Conservation (phyloP, 1,140 invertebrate genomes). For the Drosophila ogumai region DNA sequence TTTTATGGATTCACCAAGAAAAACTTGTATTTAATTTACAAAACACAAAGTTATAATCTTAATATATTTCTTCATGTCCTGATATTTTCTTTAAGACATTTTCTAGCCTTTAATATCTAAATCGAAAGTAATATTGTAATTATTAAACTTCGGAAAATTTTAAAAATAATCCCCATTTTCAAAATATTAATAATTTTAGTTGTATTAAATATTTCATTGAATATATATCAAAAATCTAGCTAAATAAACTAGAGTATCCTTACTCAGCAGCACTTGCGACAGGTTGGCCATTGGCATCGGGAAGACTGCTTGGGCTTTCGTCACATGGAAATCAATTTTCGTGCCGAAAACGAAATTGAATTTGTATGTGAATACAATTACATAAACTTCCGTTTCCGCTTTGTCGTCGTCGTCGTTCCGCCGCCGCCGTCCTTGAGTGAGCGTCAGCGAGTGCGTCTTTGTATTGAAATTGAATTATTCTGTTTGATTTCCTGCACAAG, state of each 20-base stretch:
- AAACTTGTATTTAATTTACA: no score
- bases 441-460: slow-evolving; percentile 60
- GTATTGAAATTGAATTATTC: slow-evolving; percentile 83
- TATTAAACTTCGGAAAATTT: no score
- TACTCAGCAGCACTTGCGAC: slow-evolving; percentile 3
- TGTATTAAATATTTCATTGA: no score
- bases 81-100: no score
- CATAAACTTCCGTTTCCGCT: slow-evolving; percentile 78
- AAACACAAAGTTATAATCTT: no score
- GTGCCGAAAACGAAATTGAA: slow-evolving; percentile 75
- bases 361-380: slow-evolving; percentile 83
- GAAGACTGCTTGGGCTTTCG: slow-evolving; percentile 43
- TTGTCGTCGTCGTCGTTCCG: slow-evolving; percentile 22
- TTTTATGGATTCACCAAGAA: no score
- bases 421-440: slow-evolving; percentile 19
- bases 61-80: no score
- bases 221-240: background rate
- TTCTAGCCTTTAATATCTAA: no score
- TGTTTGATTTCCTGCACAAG: slow-evolving; percentile 82
- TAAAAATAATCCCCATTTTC: no score
- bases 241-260: background rate
- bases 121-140: no score
- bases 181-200: no score
- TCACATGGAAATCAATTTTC: slow-evolving; percentile 76
- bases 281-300: slow-evolving; percentile 15